Evolutionary conservation across 2,888 invertebrate genomes (phyloP).

Genomic region (Pasiphila rectangulata): DNA sequence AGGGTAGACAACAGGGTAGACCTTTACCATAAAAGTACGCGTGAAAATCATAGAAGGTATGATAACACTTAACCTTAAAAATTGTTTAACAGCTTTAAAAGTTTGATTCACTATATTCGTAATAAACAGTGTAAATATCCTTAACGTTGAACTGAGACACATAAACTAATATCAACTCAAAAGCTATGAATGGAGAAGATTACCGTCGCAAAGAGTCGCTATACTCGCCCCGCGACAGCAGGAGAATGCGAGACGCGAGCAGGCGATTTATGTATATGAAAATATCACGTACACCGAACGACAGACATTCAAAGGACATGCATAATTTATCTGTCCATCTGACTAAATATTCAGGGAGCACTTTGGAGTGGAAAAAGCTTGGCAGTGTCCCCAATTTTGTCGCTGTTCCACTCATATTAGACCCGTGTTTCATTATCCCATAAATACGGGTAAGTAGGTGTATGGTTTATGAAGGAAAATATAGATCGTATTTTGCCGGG

Average conservation of each 20-base stretch:
- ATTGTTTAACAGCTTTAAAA: too few relatives aligned
- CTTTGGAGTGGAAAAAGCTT: conserved; percentile 37
- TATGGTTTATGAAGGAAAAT: conserved; percentile 26
- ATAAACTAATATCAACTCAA: conserved; percentile 3
- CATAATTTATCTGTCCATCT: conserved; percentile 43
- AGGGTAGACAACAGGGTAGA: too few relatives aligned
- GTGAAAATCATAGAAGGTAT: too few relatives aligned
- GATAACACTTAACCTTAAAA: too few relatives aligned
- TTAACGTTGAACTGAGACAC: not conserved
- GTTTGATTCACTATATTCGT: too few relatives aligned
- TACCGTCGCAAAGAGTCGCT: conserved; percentile 5
- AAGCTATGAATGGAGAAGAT: conserved; percentile 10
- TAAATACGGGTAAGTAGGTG: conserved; percentile 27
- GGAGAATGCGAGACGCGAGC: conserved; percentile 12
- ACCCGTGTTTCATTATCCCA: conserved; percentile 31
- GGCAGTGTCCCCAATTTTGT: conserved; percentile 34
- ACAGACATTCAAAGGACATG: conserved; percentile 38
- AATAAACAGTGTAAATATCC: too few relatives aligned
- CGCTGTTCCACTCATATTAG: conserved; percentile 31
- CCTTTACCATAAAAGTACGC: too few relatives aligned
- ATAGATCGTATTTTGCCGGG: conserved; percentile 18
- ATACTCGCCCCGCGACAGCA: too few relatives aligned
- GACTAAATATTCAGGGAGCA: conserved; percentile 41
- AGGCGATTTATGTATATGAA: conserved; percentile 31
- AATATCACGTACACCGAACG: conserved; percentile 30